Percentiles rank a stretch among this genome's conserved stretches.
phyloP scores from a whole-genome alignment of 2,797 vertebrate species.

The Heterohyrax brucei region DNA sequence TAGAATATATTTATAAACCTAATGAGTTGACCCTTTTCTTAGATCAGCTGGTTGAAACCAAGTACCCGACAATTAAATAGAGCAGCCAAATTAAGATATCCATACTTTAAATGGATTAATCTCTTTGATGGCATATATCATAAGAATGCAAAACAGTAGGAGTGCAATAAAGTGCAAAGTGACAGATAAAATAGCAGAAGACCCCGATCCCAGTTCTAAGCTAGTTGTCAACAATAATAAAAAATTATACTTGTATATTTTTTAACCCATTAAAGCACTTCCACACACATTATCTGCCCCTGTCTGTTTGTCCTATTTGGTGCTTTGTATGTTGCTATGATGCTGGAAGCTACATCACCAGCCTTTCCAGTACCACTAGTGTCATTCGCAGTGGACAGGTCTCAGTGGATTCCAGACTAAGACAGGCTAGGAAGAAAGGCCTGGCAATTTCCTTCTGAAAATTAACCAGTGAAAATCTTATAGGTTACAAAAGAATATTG shows the following conservation, averaged over 20 bases:
- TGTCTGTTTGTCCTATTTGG: no score
- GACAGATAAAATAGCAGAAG: background rate
- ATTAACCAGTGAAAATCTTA: no score
- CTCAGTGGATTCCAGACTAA: no score
- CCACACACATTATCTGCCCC: background rate
- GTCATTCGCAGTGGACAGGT: no score
- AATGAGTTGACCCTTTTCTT: background rate
- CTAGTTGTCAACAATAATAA: background rate
- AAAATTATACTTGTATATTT: background rate
- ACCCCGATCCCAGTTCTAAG: slow-evolving; percentile 28
- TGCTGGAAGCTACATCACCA: no score
- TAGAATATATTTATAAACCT: slow-evolving; percentile 1
- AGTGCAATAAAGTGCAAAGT: slow-evolving; percentile 23
- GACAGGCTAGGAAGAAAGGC: no score
- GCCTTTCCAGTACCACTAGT: no score
- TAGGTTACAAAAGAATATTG: no score
- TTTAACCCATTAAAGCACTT: slow-evolving; percentile 43
- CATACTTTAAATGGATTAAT: slow-evolving; percentile 56
- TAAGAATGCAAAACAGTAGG: slow-evolving; percentile 40
- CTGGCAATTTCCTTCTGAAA: no score
- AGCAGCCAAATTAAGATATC: background rate
- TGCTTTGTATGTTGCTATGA: no score
- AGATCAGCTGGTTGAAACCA: slow-evolving; percentile 24
- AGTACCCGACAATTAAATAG: slow-evolving; percentile 16
- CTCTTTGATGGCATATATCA: slow-evolving; percentile 43